Conservation (phyloP, 1,140 invertebrate genomes). For the Sweltsa coloradensis region DNA sequence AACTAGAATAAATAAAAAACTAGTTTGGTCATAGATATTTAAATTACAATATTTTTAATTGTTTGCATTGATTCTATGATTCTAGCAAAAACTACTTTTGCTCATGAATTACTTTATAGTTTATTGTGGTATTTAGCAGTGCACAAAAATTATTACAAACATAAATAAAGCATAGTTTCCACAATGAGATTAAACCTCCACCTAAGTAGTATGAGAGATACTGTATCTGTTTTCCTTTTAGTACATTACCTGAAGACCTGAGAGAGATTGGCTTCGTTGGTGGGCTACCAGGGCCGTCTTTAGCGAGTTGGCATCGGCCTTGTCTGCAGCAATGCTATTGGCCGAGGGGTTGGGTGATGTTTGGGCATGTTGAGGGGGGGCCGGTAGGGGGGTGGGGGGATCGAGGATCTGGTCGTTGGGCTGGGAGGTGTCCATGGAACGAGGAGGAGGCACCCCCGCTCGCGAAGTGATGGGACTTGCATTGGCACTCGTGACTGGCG, state of each 20-base stretch:
- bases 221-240: too few species aligned
- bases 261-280: constrained; percentile 38
- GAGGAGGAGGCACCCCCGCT: constrained; percentile 38
- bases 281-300: constrained; percentile 27
- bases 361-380: neutral
- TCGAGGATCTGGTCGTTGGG: neutral
- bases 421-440: constrained; percentile 19
- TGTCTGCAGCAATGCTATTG: constrained; percentile 31
- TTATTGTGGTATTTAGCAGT: too few species aligned
- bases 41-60: too few species aligned
- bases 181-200: too few species aligned
- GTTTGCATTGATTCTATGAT: too few species aligned
- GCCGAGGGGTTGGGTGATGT: neutral
- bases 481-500: constrained; percentile 71
- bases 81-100: too few species aligned
- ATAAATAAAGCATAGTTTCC: too few species aligned
- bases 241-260: constrained; percentile 34
- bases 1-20: too few species aligned
- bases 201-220: too few species aligned
- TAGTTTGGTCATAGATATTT: too few species aligned
- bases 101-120: too few species aligned
- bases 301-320: constrained; percentile 23
- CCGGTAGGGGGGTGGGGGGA: constrained; percentile 6
- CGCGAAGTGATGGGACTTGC: constrained; percentile 67
- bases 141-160: too few species aligned